phyloP scores from a whole-genome alignment of 2,888 invertebrate species.

The Conomelus anceps region DNA sequence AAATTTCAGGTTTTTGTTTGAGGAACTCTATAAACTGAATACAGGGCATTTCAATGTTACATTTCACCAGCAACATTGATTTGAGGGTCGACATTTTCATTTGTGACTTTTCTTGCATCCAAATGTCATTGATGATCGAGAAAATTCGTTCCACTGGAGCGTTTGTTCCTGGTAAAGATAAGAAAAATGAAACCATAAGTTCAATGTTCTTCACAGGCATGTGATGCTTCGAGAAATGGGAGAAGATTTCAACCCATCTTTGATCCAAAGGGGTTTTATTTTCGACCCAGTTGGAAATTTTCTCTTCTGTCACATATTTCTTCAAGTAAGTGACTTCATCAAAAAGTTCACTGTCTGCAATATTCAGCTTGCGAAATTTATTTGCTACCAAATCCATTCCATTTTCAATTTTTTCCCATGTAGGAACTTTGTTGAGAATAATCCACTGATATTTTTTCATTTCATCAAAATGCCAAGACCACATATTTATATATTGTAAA shows the following conservation, averaged over 20 bases:
- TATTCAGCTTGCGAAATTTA: background rate
- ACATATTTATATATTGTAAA: too few species aligned
- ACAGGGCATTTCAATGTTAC: background rate
- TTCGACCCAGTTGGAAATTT: background rate
- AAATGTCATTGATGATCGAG: background rate
- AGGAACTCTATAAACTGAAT: background rate
- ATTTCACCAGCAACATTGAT: background rate
- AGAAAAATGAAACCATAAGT: background rate
- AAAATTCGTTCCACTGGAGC: slow-evolving; percentile 5
- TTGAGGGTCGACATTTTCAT: background rate
- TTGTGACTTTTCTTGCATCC: background rate
- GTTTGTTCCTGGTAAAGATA: background rate
- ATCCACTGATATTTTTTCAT: too few species aligned
- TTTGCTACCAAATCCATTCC: too few species aligned
- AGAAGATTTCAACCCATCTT: background rate
- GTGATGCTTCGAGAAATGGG: background rate
- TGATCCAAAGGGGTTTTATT: background rate
- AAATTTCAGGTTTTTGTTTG: background rate
- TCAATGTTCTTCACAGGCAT: background rate
- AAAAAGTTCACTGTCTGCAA: background rate
- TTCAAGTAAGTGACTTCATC: background rate
- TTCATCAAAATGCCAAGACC: too few species aligned
- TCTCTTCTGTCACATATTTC: slow-evolving; percentile 1
- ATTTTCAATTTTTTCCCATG: too few species aligned
- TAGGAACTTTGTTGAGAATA: too few species aligned